A percentile compares a stretch with the other conserved stretches of the same genome.
phyloP scores from a whole-genome alignment of 2,113 vertebrate species.

The Colius striatus region DNA sequence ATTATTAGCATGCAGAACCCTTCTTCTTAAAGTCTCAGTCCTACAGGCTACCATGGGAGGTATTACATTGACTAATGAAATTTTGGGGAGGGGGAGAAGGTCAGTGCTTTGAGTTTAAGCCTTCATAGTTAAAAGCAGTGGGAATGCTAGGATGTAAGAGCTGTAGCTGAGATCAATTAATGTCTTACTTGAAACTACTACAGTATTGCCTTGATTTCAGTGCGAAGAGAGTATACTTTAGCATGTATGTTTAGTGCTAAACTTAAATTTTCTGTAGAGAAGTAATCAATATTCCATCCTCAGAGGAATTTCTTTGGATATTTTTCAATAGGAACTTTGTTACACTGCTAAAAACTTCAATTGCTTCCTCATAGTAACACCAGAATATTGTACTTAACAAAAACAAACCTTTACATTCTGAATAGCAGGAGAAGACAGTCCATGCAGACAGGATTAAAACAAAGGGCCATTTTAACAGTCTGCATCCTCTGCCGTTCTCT shows the following conservation, averaged over 20 bases:
- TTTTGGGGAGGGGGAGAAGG: not conserved
- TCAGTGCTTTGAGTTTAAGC: not conserved
- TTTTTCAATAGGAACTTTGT: not conserved
- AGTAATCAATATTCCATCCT: not conserved
- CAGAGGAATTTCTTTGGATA: not conserved
- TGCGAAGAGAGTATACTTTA: not conserved
- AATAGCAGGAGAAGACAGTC: not conserved
- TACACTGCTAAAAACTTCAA: not conserved
- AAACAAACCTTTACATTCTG: not conserved
- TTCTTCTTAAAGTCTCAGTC: not conserved
- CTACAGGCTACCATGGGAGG: not conserved
- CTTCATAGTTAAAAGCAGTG: not conserved
- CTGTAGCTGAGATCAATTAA: not conserved
- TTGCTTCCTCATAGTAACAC: not conserved
- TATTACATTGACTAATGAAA: not conserved
- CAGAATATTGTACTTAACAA: not conserved
- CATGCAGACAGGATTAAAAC: not conserved
- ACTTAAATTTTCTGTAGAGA: not conserved
- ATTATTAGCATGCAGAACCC: not conserved
- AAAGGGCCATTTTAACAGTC: not conserved
- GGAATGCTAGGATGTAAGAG: not conserved
- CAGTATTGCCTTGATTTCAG: not conserved
- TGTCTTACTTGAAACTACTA: not conserved
- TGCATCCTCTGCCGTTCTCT: not conserved
- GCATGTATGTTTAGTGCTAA: not conserved